Evolutionary conservation across 2,888 invertebrate species (phyloP).

Genomic region (Cataglyphis livida): DNA sequence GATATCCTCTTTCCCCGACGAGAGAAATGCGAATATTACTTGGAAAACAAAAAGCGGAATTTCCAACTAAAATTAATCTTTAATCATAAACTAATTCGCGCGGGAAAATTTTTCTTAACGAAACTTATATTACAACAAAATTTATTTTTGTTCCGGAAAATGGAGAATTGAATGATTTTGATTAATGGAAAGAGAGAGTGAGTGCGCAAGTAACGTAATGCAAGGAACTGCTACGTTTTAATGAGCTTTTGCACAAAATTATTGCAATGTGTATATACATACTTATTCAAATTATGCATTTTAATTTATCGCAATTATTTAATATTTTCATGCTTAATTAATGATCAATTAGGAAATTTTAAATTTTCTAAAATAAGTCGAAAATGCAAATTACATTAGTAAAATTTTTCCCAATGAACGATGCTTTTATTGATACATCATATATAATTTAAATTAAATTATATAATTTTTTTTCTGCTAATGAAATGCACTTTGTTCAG

Average conservation of each 20-base stretch:
- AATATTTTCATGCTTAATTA: constrained; percentile 33
- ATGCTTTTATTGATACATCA: not conserved
- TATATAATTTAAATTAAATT: constrained; percentile 10
- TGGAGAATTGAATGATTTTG: not conserved
- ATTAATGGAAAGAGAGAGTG: not conserved
- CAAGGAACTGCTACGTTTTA: constrained; percentile 4
- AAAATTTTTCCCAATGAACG: not conserved
- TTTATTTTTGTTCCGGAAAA: not conserved
- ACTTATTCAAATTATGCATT: not conserved
- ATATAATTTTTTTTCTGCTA: constrained; percentile 35
- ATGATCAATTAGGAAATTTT: not conserved
- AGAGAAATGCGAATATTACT: constrained; percentile 45
- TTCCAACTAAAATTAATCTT: constrained; percentile 35
- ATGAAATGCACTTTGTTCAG: constrained; percentile 33
- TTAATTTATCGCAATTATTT: not conserved
- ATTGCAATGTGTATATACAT: not conserved
- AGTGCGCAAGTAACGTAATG: not conserved
- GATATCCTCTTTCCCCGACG: constrained; percentile 40
- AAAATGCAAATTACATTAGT: constrained; percentile 1
- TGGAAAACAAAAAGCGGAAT: constrained; percentile 42
- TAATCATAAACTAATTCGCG: constrained; percentile 24
- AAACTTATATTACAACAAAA: not conserved
- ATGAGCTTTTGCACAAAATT: not conserved
- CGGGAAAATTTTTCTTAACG: constrained; percentile 2
- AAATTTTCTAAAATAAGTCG: constrained; percentile 13